A percentile compares a stretch with the other conserved stretches of the same genome.
Evolutionary conservation across 2,797 vertebrate genomes (phyloP).

Genomic region (Zenarchopterus dispar): DNA sequence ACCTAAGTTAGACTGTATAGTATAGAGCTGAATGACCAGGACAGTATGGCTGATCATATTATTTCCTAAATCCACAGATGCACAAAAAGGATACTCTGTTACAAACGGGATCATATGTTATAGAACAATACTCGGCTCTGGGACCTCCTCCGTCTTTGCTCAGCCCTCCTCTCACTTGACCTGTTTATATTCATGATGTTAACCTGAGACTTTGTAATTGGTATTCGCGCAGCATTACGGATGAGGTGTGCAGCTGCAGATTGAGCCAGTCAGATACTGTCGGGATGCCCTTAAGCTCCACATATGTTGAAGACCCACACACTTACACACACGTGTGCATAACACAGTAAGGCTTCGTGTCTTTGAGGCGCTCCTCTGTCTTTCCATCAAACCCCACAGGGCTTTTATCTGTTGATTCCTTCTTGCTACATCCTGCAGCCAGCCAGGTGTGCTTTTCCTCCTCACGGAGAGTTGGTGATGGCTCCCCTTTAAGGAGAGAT

Average conservation of each 20-base stretch:
- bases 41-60: too few species aligned
- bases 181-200: conserved; percentile 1
- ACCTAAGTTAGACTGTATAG: too few species aligned
- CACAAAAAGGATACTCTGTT: too few species aligned
- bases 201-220: conserved; percentile 18
- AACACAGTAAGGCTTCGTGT: conserved; percentile 6
- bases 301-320: background rate
- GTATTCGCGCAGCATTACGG: conserved; percentile 1
- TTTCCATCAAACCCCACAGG: conserved; percentile 44
- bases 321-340: background rate
- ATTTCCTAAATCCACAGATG: too few species aligned
- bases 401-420: conserved; percentile 39
- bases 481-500: conserved; percentile 39
- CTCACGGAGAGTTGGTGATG: conserved; percentile 31
- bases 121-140: too few species aligned
- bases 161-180: conserved; percentile 5
- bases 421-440: conserved; percentile 33
- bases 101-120: too few species aligned
- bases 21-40: too few species aligned
- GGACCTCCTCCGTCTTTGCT: background rate
- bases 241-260: conserved; percentile 26
- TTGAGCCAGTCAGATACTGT: conserved; percentile 11
- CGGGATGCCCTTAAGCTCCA: conserved; percentile 22
- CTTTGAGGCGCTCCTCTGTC: conserved; percentile 18
- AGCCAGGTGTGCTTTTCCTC: conserved; percentile 45